Evolutionary conservation across 2,888 invertebrate genomes (phyloP).

Genomic region (Leuctra nigra): DNA sequence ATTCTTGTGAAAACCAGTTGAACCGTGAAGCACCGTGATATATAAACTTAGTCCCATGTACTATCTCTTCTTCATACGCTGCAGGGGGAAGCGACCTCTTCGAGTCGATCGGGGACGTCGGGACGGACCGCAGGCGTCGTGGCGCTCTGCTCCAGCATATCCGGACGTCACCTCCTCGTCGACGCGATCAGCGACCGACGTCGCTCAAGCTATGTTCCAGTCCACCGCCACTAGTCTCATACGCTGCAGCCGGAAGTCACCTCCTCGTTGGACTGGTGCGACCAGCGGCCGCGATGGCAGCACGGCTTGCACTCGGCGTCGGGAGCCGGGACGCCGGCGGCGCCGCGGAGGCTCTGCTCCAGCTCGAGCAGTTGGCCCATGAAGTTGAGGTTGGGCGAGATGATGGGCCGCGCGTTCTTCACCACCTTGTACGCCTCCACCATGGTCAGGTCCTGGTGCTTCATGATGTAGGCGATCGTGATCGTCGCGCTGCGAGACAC

Average conservation of each 20-base stretch:
- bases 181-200: not conserved
- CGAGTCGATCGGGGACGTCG: too few relatives aligned
- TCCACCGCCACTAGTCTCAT: slow-evolving; percentile 31
- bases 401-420: slow-evolving; percentile 76
- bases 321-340: slow-evolving; percentile 7
- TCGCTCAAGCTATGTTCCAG: too few relatives aligned
- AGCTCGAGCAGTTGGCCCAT: slow-evolving; percentile 84
- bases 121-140: too few relatives aligned
- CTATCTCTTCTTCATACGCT: too few relatives aligned
- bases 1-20: too few relatives aligned
- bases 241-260: slow-evolving; percentile 50
- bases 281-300: slow-evolving; percentile 45
- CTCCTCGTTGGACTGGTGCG: slow-evolving; percentile 46
- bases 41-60: too few relatives aligned
- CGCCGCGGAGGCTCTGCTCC: slow-evolving; percentile 56
- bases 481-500: slow-evolving; percentile 91
- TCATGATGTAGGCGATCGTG: slow-evolving; percentile 92
- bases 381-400: slow-evolving; percentile 93
- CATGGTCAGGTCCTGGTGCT: slow-evolving; percentile 72
- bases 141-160: not conserved
- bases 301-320: slow-evolving; percentile 36
- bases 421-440: slow-evolving; percentile 85
- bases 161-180: not conserved
- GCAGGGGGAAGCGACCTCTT: too few relatives aligned
- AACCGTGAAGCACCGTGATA: too few relatives aligned